Evolutionary conservation across 2,113 vertebrate species (phyloP), one percentile per base, ranked within the genome.

Genomic region (Echinops telfairi): DNA sequence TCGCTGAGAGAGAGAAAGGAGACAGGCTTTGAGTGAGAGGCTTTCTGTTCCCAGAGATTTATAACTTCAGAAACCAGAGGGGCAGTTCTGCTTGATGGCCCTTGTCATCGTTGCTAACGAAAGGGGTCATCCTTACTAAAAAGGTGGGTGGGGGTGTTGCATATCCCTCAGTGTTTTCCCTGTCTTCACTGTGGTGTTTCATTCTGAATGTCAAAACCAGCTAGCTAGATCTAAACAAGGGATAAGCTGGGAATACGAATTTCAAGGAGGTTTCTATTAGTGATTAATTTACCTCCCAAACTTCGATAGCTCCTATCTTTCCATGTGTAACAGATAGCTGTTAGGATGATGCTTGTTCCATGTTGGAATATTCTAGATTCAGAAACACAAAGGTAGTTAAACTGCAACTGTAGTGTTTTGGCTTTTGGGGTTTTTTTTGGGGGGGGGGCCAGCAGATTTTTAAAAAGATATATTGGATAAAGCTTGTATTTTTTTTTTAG

Each of bases 331-430:
- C n/a, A 64, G 1, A 57, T 4, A 33, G 31, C 27, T 90, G 10
- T 86, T 81, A 57, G 31, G 43, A 10, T 60, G 29, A 83, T 47
- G 29, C 25, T 77, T 91, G 31, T 77, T 81, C 15, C 25, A 78
- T 84, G 23, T 78, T 75, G 43, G 19, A 11, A 60, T 71, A 77
- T 78, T 66, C 53, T 77, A 70, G 82, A 68, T 92, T 86, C 82
- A 89, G 53, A 93, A 86, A 62, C 16, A 62, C 19, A 20, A 23
- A 22, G 22, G 60, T 62, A 20, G 60, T 62, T 62, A 62, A 62
- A 23, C 12, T 53, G 47, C 47, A 53, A 62, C 60, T 62, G 60
- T 62, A 23, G 60, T 19, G 60, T 62, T 19, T 58, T 62, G 17
- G 14, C 15, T 60, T 8, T 60, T 60, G 14, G 6, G 6, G 14